Conservation (phyloP, 1,140 invertebrate species). For the Propsilocerus akamusi region DNA sequence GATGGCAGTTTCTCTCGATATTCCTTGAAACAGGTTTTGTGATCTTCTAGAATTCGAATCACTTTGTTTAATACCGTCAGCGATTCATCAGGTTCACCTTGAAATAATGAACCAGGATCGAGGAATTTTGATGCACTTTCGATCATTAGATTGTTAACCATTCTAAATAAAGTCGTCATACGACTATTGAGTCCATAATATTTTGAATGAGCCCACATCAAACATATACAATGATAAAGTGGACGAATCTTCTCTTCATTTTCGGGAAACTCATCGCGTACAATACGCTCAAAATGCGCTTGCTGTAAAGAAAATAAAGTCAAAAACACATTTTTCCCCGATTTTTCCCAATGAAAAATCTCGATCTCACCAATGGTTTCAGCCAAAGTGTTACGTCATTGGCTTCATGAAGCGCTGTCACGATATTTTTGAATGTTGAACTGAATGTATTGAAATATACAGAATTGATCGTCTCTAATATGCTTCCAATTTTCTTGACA, state of each 20-base stretch:
- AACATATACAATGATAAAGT: conserved; percentile 51
- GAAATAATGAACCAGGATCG: conserved; percentile 38
- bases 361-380: conserved; percentile 30
- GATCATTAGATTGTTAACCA: conserved; percentile 54
- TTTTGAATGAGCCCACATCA: conserved; percentile 67
- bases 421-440: conserved; percentile 40
- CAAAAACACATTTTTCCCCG: background rate
- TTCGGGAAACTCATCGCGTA: conserved; percentile 47
- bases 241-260: conserved; percentile 37
- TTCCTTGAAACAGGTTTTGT: conserved; percentile 29
- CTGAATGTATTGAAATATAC: conserved; percentile 54
- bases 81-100: conserved; percentile 41
- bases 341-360: conserved; percentile 3
- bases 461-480: conserved; percentile 51
- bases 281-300: conserved; percentile 45
- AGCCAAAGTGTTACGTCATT: conserved; percentile 46
- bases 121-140: conserved; percentile 26
- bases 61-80: conserved; percentile 22
- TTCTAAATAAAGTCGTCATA: conserved; percentile 45
- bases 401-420: conserved; percentile 39
- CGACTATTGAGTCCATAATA: conserved; percentile 60
- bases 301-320: conserved; percentile 7
- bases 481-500: conserved; percentile 59
- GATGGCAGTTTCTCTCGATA: conserved; percentile 31
- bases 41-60: conserved; percentile 24